Conservation (phyloP, 2,113 vertebrate species). For the Bubo scandiacus region DNA sequence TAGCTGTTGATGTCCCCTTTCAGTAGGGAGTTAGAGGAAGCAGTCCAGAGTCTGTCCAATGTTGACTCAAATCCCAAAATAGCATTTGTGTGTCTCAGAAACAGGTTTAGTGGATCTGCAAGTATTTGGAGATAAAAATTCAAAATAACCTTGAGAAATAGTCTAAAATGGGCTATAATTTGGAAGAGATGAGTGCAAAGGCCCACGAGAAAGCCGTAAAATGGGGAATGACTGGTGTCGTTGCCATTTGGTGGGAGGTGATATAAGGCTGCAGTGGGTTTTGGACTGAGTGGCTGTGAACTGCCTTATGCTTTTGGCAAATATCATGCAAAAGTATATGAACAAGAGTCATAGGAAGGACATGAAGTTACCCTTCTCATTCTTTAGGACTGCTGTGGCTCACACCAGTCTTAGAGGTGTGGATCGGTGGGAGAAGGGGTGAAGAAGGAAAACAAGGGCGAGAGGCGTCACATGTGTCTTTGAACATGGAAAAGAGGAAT, state of each 20-base stretch:
- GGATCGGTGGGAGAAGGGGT: not conserved
- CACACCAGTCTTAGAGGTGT: not conserved
- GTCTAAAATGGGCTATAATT: not conserved
- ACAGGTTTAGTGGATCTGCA: not conserved
- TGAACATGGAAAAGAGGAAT: not conserved
- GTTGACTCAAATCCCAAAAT: not conserved
- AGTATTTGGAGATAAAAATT: slow-evolving; percentile 1
- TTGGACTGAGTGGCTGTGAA: not conserved
- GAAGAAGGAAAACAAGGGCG: not conserved
- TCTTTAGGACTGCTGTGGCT: not conserved
- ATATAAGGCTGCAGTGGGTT: not conserved
- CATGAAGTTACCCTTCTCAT: accelerated
- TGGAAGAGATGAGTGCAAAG: not conserved
- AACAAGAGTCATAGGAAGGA: not conserved
- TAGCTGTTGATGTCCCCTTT: not conserved
- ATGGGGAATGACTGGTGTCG: not conserved
- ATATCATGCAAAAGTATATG: accelerated
- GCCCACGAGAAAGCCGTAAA: not conserved
- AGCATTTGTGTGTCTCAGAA: not conserved
- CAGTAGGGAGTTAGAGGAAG: not conserved
- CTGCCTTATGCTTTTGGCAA: not conserved
- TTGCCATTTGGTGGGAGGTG: not conserved
- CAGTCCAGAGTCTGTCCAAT: not conserved
- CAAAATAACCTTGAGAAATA: not conserved
- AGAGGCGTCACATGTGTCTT: accelerated